Evolutionary conservation across 2,797 vertebrate species (phyloP), one percentile per base, ranked within the genome.

Genomic region (Chlorospingus flavigularis): DNA sequence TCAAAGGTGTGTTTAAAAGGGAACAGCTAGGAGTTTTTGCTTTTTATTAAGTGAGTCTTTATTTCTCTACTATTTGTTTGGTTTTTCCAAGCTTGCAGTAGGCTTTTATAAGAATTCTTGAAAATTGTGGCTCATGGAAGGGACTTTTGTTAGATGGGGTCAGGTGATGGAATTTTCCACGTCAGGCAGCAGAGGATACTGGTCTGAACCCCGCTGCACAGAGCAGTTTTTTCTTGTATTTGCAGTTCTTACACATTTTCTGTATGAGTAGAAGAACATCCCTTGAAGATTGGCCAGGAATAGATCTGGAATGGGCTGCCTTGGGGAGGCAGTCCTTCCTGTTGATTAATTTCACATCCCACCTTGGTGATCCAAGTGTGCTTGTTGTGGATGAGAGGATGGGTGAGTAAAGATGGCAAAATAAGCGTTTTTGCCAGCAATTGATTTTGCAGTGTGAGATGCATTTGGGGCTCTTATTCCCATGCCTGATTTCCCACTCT

Each of bases 281-380:
- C 45, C 71, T 90, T 76, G 80, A 90, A 90, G 79, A 70, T 13
- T 68, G 76, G 70, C 90, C 92, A 90, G 70, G 88, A 86, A 65
- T 10, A 75, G 74, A n/a, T 83, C 53, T 76, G 91, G 62, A 93
- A 33, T 28, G 57, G 86, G 70, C 62, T 90, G 83, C 82, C 33
- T 62, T 92, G 51, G 74, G 80, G 71, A 90, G 40, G 37, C 74
- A 74, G 18, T 9, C 74, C 80, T 94, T 95, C 94, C 88, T 88
- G 76, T 62, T 91, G 76, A 92, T 87, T 90, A 92, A 62, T 90
- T 75, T 91, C 88, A 58, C 76, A 84, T 84, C 66, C 62, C 70
- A 92, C 82, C 85, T 78, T 78, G 63, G 62, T 85, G 53, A 95
- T 86, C 74, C 74, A 70, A 71, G 28, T 31, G 51, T 73, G 13